phyloP scores from a whole-genome alignment of 2,888 invertebrate genomes.

The Amphipoea lucens region DNA sequence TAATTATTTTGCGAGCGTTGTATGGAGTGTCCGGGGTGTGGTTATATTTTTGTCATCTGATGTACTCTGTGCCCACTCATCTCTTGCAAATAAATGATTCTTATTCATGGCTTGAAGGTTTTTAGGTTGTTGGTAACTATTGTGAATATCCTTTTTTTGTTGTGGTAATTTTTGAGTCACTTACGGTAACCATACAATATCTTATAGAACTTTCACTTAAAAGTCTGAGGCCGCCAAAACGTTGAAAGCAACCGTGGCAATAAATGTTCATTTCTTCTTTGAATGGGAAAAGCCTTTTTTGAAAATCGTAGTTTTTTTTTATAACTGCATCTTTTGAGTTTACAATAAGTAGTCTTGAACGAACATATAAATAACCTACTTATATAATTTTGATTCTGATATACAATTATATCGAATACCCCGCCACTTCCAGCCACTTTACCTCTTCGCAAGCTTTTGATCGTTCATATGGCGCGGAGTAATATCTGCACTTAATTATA shows the following conservation, averaged over 20 bases:
- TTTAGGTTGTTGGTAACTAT: not conserved
- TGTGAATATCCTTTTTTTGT: too few species aligned
- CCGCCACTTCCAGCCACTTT: slow-evolving; percentile 35
- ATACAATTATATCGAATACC: too few species aligned
- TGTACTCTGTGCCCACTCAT: not conserved
- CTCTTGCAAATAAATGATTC: not conserved
- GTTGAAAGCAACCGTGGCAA: not conserved
- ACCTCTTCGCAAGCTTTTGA: slow-evolving; percentile 59
- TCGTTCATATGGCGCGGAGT: slow-evolving; percentile 62
- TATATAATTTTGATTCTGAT: not conserved
- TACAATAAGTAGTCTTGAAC: too few species aligned
- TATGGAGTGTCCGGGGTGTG: too few species aligned
- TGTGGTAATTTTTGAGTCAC: not conserved
- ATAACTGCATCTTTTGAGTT: not conserved
- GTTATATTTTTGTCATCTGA: too few species aligned
- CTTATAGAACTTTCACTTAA: not conserved
- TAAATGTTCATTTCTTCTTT: not conserved
- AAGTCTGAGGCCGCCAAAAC: not conserved
- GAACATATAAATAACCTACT: too few species aligned
- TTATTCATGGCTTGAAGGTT: not conserved
- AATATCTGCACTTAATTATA: slow-evolving; percentile 65
- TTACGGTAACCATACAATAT: not conserved
- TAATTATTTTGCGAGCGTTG: too few species aligned
- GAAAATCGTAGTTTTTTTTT: too few species aligned
- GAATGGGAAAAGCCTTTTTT: too few species aligned